Evolutionary conservation across 2,888 invertebrate genomes (phyloP).

Genomic region (Volucella inflata): DNA sequence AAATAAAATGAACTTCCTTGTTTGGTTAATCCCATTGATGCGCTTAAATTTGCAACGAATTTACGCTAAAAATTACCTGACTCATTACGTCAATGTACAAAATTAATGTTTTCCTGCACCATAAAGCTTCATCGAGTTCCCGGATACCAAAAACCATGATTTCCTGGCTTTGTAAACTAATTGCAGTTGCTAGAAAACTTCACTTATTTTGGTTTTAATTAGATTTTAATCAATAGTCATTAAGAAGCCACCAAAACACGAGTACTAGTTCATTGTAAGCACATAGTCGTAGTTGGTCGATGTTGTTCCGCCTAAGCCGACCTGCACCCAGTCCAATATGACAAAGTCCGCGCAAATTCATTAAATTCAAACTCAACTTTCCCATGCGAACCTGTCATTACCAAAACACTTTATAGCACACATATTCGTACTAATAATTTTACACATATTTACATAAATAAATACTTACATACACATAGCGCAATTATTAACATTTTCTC

Average conservation of each 20-base stretch:
- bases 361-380: constrained; percentile 54
- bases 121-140: too few species aligned
- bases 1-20: too few species aligned
- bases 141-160: too few species aligned
- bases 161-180: too few species aligned
- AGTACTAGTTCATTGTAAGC: not conserved
- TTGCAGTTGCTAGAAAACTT: too few species aligned
- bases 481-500: constrained; percentile 70
- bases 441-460: too few species aligned
- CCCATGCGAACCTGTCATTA: constrained; percentile 66
- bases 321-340: not conserved
- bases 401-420: constrained; percentile 35
- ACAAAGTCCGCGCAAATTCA: constrained; percentile 38
- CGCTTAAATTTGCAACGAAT: too few species aligned
- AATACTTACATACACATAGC: not conserved
- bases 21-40: too few species aligned
- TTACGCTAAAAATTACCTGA: too few species aligned
- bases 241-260: not conserved
- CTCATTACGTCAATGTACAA: too few species aligned
- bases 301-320: constrained; percentile 6
- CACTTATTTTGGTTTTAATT: not conserved
- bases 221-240: constrained; percentile 33
- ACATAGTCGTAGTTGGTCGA: not conserved
- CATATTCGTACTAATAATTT: too few species aligned
- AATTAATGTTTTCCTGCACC: too few species aligned